Percentiles rank a stretch among this genome's conserved stretches.
phyloP scores from a whole-genome alignment of 2,888 invertebrate genomes.

The Nephrotoma appendiculata region DNA sequence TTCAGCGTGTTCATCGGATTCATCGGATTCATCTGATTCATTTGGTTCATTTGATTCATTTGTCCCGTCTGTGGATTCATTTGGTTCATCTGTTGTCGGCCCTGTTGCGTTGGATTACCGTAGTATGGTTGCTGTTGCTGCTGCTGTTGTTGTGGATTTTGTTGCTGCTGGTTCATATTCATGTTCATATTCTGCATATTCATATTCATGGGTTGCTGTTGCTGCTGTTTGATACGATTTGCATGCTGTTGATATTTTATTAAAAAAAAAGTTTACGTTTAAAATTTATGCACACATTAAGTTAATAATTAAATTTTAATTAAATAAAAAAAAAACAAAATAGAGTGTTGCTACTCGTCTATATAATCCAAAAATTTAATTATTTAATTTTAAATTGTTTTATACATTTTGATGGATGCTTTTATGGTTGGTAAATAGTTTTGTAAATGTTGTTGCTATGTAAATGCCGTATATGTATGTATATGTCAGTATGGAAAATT shows the following conservation, averaged over 20 bases:
- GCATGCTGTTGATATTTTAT: not conserved
- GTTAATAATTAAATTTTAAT: not conserved
- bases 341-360: not conserved
- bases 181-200: not conserved
- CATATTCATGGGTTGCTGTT: not conserved
- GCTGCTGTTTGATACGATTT: not conserved
- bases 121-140: not conserved
- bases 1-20: constrained; percentile 29
- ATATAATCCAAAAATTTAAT: not conserved
- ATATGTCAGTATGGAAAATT: not conserved
- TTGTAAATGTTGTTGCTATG: not conserved
- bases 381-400: not conserved
- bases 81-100: constrained; percentile 3
- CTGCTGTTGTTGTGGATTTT: not conserved
- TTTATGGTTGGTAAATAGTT: not conserved
- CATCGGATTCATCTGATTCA: constrained; percentile 33
- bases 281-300: not conserved
- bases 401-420: not conserved
- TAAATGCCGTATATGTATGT: not conserved
- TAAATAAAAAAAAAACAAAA: not conserved
- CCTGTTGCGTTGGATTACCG: not conserved
- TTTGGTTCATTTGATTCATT: constrained; percentile 38
- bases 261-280: not conserved
- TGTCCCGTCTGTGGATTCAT: constrained; percentile 27
- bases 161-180: not conserved